These are phyloP conservation scores for Spinus olivaceus DNA, from an alignment of 2,797 vertebrate species.

Conservation along the genomic window DNA sequence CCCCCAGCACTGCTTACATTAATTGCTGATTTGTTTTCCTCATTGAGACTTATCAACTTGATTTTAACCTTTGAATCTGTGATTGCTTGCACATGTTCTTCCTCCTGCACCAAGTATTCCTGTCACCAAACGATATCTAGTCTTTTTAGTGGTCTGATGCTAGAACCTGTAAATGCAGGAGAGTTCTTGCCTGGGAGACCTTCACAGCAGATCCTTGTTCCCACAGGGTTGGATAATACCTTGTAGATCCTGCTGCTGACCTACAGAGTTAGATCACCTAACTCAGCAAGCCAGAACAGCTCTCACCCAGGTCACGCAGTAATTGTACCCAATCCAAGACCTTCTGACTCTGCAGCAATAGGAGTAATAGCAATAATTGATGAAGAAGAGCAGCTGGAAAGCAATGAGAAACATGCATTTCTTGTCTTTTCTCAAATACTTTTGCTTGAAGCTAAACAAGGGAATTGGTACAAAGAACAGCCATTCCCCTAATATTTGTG, in stretches of 20 bases:
- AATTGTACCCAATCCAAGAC: neutral
- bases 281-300: neutral
- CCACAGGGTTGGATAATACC: neutral
- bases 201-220: neutral
- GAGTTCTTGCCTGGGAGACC: neutral
- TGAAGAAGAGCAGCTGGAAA: neutral
- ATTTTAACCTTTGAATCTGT: neutral
- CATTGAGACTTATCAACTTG: neutral
- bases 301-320: neutral
- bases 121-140: fast-evolving
- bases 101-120: neutral
- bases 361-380: neutral
- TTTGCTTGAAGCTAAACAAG: neutral
- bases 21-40: neutral
- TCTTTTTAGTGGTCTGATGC: neutral
- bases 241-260: neutral
- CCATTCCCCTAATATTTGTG: neutral
- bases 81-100: neutral
- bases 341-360: neutral
- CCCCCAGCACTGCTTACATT: neutral
- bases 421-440: neutral
- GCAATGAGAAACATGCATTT: neutral
- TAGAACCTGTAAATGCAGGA: neutral
- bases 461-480: neutral
- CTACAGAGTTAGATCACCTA: neutral